phyloP scores from a whole-genome alignment of 2,797 vertebrate species.

The Poeciliopsis gracilis region DNA sequence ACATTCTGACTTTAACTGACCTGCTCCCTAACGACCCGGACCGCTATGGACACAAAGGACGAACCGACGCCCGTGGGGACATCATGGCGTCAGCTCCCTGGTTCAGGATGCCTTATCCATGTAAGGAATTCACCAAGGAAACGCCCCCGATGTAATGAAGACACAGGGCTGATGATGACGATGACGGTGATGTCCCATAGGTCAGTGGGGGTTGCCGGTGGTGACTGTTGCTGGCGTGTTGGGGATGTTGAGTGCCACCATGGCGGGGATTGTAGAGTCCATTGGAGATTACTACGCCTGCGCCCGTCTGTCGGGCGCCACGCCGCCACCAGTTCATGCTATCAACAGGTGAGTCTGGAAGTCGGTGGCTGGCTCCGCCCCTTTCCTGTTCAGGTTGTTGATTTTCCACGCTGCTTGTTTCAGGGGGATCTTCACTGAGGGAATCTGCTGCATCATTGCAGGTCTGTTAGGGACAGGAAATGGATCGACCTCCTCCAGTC shows the following conservation, averaged over 20 bases:
- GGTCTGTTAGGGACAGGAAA: constrained; percentile 95
- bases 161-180: neutral
- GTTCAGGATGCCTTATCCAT: constrained; percentile 96
- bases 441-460: constrained; percentile 92
- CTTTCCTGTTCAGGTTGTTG: neutral
- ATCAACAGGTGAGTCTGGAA: constrained; percentile 88
- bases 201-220: constrained; percentile 95
- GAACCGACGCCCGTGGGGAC: constrained; percentile 92
- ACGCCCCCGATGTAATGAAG: neutral
- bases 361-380: neutral
- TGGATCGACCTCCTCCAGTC: constrained; percentile 96
- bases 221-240: constrained; percentile 91
- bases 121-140: constrained; percentile 75
- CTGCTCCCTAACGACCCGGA: constrained; percentile 82
- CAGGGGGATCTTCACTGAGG: constrained; percentile 95
- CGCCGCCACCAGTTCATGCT: constrained; percentile 91
- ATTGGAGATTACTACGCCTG: constrained; percentile 98
- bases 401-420: neutral
- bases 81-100: constrained; percentile 91
- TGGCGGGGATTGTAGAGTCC: constrained; percentile 94
- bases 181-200: constrained; percentile 64
- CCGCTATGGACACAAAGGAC: constrained; percentile 88
- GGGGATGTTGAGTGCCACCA: constrained; percentile 96
- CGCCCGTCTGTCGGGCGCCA: constrained; percentile 91
- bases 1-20: constrained; percentile 85